phyloP scores from a whole-genome alignment of 2,113 vertebrate genomes.

The Pionites leucogaster region DNA sequence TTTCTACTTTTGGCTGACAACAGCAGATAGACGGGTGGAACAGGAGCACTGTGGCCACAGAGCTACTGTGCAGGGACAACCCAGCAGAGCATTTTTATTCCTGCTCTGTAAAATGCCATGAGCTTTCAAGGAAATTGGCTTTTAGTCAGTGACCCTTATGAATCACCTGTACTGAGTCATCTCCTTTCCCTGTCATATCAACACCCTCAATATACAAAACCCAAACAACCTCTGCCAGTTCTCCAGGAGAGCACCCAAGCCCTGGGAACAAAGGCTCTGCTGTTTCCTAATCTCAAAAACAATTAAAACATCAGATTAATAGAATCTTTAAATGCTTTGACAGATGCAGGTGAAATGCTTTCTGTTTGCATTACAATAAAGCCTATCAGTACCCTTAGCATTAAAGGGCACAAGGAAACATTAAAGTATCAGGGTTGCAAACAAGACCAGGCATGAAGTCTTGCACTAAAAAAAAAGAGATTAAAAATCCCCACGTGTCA shows the following conservation, averaged over 20 bases:
- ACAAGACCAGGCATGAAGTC: neutral
- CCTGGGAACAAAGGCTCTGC: constrained; percentile 49
- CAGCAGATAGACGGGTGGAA: neutral
- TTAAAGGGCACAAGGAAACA: constrained; percentile 65
- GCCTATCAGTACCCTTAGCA: constrained; percentile 37
- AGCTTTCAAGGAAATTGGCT: neutral
- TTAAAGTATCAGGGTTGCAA: neutral
- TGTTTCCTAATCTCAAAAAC: constrained; percentile 67
- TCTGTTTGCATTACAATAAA: constrained; percentile 70
- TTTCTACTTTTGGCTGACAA: constrained; percentile 6
- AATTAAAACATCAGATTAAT: constrained; percentile 72
- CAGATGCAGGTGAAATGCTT: constrained; percentile 36
- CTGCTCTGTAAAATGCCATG: neutral
- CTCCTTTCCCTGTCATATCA: constrained; percentile 35
- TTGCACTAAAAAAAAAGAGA: neutral
- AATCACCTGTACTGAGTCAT: constrained; percentile 53
- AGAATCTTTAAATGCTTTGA: constrained; percentile 71
- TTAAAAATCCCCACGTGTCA: neutral
- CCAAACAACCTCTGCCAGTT: constrained; percentile 42
- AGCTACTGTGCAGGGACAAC: neutral
- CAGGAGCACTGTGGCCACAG: neutral
- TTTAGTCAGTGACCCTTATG: neutral
- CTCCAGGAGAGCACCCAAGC: constrained; percentile 10
- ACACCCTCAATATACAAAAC: constrained; percentile 43
- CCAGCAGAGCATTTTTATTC: neutral